Evolutionary conservation across 2,888 invertebrate species (phyloP).

Genomic region (Calameuta pallipes): DNA sequence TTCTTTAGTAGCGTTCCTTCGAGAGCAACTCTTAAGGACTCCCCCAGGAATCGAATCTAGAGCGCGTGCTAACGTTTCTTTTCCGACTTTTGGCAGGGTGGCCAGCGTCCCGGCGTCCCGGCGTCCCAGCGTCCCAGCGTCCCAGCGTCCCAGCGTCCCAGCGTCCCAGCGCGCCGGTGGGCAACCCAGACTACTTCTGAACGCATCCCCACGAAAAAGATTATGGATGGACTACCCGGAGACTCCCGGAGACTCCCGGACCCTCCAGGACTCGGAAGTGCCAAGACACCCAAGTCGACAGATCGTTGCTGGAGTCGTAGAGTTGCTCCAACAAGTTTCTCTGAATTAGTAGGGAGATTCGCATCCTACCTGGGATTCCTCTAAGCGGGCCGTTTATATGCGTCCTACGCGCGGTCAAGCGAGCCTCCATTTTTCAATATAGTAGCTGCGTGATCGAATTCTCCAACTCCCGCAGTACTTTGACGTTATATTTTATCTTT

Average conservation of each 20-base stretch:
- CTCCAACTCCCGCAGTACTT: neutral
- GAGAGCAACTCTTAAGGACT: neutral
- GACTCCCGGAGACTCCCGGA: neutral
- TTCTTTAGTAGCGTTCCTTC: neutral
- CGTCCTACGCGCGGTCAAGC: slow-evolving; percentile 57
- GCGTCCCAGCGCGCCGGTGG: neutral
- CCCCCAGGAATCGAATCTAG: neutral
- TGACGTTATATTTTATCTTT: slow-evolving; percentile 65
- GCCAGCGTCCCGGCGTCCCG: neutral
- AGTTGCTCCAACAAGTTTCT: neutral
- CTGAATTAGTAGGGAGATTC: neutral
- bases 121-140: no score
- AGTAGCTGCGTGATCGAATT: slow-evolving; percentile 35
- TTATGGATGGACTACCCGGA: neutral
- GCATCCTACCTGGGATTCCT: slow-evolving; percentile 31
- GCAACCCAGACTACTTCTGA: no score
- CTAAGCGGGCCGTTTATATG: slow-evolving; percentile 63
- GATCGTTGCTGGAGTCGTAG: neutral
- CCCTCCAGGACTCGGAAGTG: no score
- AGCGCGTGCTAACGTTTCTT: neutral
- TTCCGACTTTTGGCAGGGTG: neutral
- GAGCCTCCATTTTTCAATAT: slow-evolving; percentile 62
- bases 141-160: neutral
- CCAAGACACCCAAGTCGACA: neutral
- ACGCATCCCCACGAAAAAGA: neutral